Base-by-base conservation (phyloP, 2,113 vertebrate species). In the Muscicapa adusta region DNA sequence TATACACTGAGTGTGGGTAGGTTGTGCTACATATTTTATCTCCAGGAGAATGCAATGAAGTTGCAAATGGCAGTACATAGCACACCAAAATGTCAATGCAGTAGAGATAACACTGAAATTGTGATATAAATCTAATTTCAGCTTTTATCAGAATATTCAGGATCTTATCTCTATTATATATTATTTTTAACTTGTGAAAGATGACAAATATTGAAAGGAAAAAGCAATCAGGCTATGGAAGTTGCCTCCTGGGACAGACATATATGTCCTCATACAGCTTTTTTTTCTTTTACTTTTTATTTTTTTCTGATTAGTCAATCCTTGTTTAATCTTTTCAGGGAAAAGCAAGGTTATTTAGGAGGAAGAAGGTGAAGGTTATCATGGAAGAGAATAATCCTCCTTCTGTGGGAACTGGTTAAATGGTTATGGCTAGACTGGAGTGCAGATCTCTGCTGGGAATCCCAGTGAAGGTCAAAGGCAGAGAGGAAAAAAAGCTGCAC, bases 381-480 rank as follows among this genome's bases (percentile, higher is more conserved):
- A 50, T 40, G 77, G 84, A 94, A 89, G 78, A 96, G 29, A 79
- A 77, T 68, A 70, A 68, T 56, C 34, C 36, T 13, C 31, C 19
- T 50, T 83, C 53, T 61, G 29, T 45, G 43, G 57, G 54, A 88
- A 38, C 9, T 3, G 2, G 28, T 68, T 92, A 83, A 88, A 88
- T 57, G 83, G 58, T 43, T 17, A 86, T 5, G 40, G 56, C 58
- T 51, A 70, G 56, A 57, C 62, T 74, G n/a, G 50, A 53, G 54
- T 24, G 10, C 3, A 45, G 58, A 77, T 56, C 61, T 67, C 79
- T 93, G 16, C 20, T 91, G 87, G 72, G 74, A 93, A 94, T 93
- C 67, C 71, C 47, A 57, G 12, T 36, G 89, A 96, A 94, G 91
- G 93, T 94, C 80, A 95, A 78, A 91, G 63, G 40, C 74, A 96